Evolutionary conservation across 2,797 vertebrate genomes (phyloP), one percentile per base, ranked within the genome.

Genomic region (Dendrocincla tyrannina): DNA sequence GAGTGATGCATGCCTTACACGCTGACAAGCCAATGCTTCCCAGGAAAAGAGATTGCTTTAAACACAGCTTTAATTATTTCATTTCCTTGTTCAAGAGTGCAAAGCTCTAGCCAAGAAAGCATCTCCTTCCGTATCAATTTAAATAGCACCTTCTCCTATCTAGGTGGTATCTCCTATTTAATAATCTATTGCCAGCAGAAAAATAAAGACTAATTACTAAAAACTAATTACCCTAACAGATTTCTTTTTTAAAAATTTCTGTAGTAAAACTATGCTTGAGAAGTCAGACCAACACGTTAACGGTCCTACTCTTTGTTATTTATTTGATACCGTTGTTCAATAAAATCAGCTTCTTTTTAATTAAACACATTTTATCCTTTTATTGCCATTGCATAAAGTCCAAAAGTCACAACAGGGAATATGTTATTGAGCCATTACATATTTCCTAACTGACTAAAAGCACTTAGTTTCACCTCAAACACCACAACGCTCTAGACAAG

Each of bases 281-380:
- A 91, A 88, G 30, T 59, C 85, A 52, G 66, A 89, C 41, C 23
- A 89, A 67, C 27, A 42, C 27, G 27, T 59, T 85, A 89, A 77
- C n/a, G 7, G n/a, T 84, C 28, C 56, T 79, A 63, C 33, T 75
- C 83, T 88, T 79, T 18, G 7, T 59, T 78, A 85, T 89, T 93
- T 91, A 94, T 92, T 90, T 94, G 62, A 35, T 92, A 62, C 22
- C 76, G 69, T 85, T 76, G 24, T 55, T 95, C 88, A 85, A 92
- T 90, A 95, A 92, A 90, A 95, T 63, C 33, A 53, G 62, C 52
- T 37, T 87, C 77, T 91, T 88, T 85, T 95, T 95, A 97, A 96
- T 96, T 96, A 96, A 96, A 96, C 39, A 69, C 24, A 19, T 92
- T 96, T 94, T 95, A 87, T 90, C 85, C 87, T 86, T 93, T 85